Conservation (phyloP, 1,140 invertebrate genomes). For the Leptinotarsa undecemlineata region DNA sequence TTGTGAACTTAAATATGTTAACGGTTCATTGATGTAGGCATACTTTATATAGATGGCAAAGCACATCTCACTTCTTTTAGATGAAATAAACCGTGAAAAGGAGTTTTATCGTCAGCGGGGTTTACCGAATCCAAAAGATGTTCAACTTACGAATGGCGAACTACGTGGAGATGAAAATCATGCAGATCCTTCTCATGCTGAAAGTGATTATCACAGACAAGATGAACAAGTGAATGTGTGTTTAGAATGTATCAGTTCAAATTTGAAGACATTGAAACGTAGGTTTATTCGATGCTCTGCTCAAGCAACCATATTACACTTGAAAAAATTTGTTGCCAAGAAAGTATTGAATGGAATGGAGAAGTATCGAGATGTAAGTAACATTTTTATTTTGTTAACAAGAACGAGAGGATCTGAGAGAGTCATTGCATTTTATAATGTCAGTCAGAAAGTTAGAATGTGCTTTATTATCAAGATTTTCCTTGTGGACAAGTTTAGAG, state of each 20-base stretch:
- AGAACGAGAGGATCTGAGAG: no score
- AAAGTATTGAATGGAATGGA: conserved; percentile 89
- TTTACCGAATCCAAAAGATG: conserved; percentile 86
- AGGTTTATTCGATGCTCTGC: conserved; percentile 93
- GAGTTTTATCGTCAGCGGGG: conserved; percentile 85
- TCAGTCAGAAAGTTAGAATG: no score
- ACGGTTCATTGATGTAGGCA: no score
- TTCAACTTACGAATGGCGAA: conserved; percentile 67
- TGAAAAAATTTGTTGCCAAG: conserved; percentile 97
- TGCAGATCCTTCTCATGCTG: conserved; percentile 70
- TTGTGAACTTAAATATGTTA: no score
- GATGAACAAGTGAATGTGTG: conserved; percentile 96
- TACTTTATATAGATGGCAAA: not conserved
- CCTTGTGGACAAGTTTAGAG: no score
- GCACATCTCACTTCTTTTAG: conserved; percentile 57
- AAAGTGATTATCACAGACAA: conserved; percentile 89
- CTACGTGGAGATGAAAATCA: conserved; percentile 68
- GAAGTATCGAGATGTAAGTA: conserved; percentile 92
- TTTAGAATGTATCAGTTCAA: conserved; percentile 83
- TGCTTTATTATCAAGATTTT: no score
- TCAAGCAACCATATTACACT: conserved; percentile 93
- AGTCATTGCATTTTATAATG: no score
- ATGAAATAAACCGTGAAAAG: conserved; percentile 84
- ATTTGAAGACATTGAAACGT: conserved; percentile 81
- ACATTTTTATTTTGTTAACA: conserved; percentile 3